A percentile compares a stretch with the other conserved stretches of the same genome.
phyloP scores from a whole-genome alignment of 2,113 vertebrate species.

The Hypomesus transpacificus region DNA sequence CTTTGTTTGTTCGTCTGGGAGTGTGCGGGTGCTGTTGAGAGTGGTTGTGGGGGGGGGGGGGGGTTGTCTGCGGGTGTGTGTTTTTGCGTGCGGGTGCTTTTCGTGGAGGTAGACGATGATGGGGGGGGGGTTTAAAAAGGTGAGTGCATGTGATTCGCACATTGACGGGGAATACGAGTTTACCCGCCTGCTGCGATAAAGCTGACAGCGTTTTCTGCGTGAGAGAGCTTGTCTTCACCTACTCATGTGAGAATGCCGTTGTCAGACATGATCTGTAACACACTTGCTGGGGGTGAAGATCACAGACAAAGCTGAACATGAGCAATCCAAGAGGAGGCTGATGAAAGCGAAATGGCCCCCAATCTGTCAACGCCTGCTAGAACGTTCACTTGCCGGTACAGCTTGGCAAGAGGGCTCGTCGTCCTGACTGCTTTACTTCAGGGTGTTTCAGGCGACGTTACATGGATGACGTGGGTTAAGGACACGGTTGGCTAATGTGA shows the following conservation, averaged over 20 bases:
- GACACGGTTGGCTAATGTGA: too few relatives aligned
- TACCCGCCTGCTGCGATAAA: conserved; percentile 34
- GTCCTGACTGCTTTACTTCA: too few relatives aligned
- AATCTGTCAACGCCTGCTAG: conserved; percentile 20
- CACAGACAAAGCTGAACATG: not conserved
- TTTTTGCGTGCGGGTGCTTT: too few relatives aligned
- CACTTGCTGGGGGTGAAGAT: conserved; percentile 8
- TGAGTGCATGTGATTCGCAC: not conserved
- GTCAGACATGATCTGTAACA: conserved; percentile 24
- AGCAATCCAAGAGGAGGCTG: conserved; percentile 20
- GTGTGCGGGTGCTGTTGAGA: not conserved
- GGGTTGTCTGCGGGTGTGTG: too few relatives aligned
- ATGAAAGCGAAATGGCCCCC: conserved; percentile 23
- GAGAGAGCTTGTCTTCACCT: conserved; percentile 21
- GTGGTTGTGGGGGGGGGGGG: too few relatives aligned
- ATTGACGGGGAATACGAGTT: not conserved
- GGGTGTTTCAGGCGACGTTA: too few relatives aligned
- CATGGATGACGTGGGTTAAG: too few relatives aligned
- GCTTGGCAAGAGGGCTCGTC: too few relatives aligned
- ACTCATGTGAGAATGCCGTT: conserved; percentile 7
- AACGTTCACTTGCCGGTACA: conserved; percentile 26
- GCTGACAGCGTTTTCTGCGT: conserved; percentile 17
- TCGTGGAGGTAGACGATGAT: too few relatives aligned
- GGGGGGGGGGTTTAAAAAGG: not conserved
- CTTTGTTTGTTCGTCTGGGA: not conserved